These are phyloP conservation scores for Achlya flavicornis DNA, from an alignment of 2,888 invertebrate species.

Conservation along the genomic window DNA sequence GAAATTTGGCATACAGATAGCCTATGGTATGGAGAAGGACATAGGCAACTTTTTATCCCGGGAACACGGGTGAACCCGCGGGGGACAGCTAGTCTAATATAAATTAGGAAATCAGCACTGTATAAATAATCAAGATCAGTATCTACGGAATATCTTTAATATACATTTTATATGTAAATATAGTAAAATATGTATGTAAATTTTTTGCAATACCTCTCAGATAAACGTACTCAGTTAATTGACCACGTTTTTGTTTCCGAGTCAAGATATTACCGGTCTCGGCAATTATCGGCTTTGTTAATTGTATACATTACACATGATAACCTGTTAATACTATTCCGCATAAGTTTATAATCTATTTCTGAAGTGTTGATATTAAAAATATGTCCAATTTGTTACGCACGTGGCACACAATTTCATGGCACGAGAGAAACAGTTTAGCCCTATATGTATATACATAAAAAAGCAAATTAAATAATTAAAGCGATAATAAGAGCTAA, in stretches of 20 bases:
- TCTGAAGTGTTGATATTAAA: background rate
- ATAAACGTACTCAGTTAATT: slow-evolving; percentile 8
- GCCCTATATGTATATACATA: too few species aligned
- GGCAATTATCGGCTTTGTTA: background rate
- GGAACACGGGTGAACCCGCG: too few species aligned
- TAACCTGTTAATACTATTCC: slow-evolving; percentile 1
- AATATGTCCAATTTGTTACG: too few species aligned
- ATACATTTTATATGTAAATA: background rate
- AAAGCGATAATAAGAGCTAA: background rate
- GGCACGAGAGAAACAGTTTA: too few species aligned
- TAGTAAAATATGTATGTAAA: background rate
- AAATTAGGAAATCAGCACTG: slow-evolving; percentile 29
- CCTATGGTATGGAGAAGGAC: too few species aligned
- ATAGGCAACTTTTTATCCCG: too few species aligned
- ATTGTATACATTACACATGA: slow-evolving; percentile 4
- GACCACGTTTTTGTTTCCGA: slow-evolving; percentile 9
- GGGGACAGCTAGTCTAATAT: slow-evolving; percentile 7
- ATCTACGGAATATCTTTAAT: slow-evolving; percentile 23
- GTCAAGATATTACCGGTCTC: slow-evolving; percentile 5
- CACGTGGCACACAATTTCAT: background rate
- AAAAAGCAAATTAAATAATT: too few species aligned
- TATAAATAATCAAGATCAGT: slow-evolving; percentile 26
- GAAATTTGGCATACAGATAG: too few species aligned
- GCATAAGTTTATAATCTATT: background rate
- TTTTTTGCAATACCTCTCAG: slow-evolving; percentile 5